Evolutionary conservation across 2,888 invertebrate genomes (phyloP), one percentile per base, ranked within the genome.

Genomic region (Dendrolimus houi): DNA sequence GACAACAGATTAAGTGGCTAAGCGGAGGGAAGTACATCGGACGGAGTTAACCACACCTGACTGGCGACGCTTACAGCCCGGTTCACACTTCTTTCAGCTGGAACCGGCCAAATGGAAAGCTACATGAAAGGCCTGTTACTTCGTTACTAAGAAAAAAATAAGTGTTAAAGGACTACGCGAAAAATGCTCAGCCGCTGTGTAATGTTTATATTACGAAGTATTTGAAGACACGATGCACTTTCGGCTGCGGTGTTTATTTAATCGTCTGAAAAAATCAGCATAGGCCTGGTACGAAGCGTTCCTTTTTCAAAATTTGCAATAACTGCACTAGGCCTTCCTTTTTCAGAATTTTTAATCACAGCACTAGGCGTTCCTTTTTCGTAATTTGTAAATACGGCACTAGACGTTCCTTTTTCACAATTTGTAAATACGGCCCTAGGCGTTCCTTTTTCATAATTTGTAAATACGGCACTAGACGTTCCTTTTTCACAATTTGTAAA

Each of bases 21-120:
- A 47, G 65, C 69, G 61, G 69, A 65, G 71, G 76, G 75, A 79
- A 78, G 79, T 80, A 79, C 75, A 71, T 70, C 76, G 79, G 74
- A 77, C 78, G 64, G 75, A 72, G 81, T 82, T 81, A 79, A 68
- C 69, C 71, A 83, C 87, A 85, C 83, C 84, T 85, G 86, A 85
- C 75, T 83, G 83, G 69, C 75, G 74, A 74, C 72, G 77, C 80
- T 85, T 75, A 85, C 86, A 80, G 83, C 66, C 81, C 77, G 84
- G 62, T 85, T 85, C 77, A 85, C 86, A 81, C 81, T 87, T 87
- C 85, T 85, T 86, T 83, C 83, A 85, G 80, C 78, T 68, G 72
- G 77, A 84, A 76, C 81, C 84, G 86, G 64, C 84, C 80, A 80
- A 75, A 85, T 74, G 87, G 87, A 87, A 86, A 85, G 74, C 76